Conservation (phyloP, 2,888 invertebrate species). For the Drosophila atripex region DNA sequence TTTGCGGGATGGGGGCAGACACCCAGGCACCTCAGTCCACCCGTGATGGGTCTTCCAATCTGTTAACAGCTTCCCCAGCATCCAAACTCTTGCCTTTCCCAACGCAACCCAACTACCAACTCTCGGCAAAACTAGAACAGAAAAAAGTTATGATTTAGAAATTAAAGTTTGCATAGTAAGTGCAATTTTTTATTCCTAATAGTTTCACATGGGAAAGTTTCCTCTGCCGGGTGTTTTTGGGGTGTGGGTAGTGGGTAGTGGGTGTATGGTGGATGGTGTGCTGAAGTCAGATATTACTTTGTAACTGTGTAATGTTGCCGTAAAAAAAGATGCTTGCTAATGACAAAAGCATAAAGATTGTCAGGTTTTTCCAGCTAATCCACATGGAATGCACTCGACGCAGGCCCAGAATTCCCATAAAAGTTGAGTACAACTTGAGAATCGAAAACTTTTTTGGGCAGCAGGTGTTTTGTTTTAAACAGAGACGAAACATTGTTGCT, state of each 20-base stretch:
- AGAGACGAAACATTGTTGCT: neutral
- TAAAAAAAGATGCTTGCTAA: constrained; percentile 57
- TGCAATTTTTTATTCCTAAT: constrained; percentile 19
- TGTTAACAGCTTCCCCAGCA: constrained; percentile 25
- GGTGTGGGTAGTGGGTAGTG: too few species aligned
- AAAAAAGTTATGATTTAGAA: constrained; percentile 73
- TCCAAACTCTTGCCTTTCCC: neutral
- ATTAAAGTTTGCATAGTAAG: constrained; percentile 65
- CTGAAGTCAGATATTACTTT: constrained; percentile 15
- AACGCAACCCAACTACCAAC: constrained; percentile 11
- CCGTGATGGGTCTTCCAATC: constrained; percentile 23
- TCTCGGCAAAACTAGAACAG: constrained; percentile 49
- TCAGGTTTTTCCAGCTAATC: constrained; percentile 53
- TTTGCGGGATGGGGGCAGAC: neutral
- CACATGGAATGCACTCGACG: constrained; percentile 50
- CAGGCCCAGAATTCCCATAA: constrained; percentile 17
- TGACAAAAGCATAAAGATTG: constrained; percentile 62
- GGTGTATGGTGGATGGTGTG: neutral
- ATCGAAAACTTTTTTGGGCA: constrained; percentile 43
- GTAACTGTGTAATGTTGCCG: constrained; percentile 29
- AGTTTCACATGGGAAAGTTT: constrained; percentile 38
- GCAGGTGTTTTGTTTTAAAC: constrained; percentile 13
- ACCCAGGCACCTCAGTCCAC: constrained; percentile 1
- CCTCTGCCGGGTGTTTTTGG: neutral
- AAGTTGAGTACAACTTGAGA: constrained; percentile 36